phyloP scores from a whole-genome alignment of 2,888 invertebrate species.

The Drosophila nr. perissopoda region DNA sequence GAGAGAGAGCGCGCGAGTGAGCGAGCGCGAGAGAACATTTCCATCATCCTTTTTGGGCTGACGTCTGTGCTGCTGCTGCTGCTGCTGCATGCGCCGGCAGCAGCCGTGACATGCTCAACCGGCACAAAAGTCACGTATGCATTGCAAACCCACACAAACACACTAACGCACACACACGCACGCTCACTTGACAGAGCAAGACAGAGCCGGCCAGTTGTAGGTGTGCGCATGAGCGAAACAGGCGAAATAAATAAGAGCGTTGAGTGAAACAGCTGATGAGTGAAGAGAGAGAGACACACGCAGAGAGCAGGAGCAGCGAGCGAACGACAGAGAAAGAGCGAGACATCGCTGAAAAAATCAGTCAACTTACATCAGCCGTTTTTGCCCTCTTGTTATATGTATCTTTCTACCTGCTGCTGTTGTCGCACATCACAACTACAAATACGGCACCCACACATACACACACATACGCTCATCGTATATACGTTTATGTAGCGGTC shows the following conservation, averaged over 20 bases:
- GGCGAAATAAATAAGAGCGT: constrained; percentile 31
- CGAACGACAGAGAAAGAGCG: constrained; percentile 18
- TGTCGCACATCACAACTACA: constrained; percentile 42
- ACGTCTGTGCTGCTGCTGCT: constrained; percentile 30
- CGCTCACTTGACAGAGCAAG: constrained; percentile 31
- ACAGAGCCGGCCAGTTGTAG: constrained; percentile 62
- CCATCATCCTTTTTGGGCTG: constrained; percentile 62
- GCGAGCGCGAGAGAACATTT: constrained; percentile 58
- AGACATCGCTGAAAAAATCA: constrained; percentile 57
- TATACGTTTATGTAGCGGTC: constrained; percentile 48
- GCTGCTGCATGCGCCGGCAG: constrained; percentile 40
- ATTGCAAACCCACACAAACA: constrained; percentile 36
- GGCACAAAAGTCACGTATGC: constrained; percentile 79
- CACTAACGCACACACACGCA: constrained; percentile 7
- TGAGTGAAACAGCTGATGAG: constrained; percentile 73
- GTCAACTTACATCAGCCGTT: constrained; percentile 73
- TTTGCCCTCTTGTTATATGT: constrained; percentile 38
- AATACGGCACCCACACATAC: constrained; percentile 50
- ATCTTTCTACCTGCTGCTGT: constrained; percentile 55
- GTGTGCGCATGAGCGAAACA: constrained; percentile 72
- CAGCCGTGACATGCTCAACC: constrained; percentile 66
- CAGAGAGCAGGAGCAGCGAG: constrained; percentile 20
- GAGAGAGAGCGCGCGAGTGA: constrained; percentile 5
- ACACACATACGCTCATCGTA: constrained; percentile 6
- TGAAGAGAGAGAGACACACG: constrained; percentile 5